A percentile compares a stretch with the other conserved stretches of the same genome.
These are phyloP conservation scores for Microplitis demolitor DNA, from an alignment of 1,140 invertebrate genomes.

Conservation along the genomic window DNA sequence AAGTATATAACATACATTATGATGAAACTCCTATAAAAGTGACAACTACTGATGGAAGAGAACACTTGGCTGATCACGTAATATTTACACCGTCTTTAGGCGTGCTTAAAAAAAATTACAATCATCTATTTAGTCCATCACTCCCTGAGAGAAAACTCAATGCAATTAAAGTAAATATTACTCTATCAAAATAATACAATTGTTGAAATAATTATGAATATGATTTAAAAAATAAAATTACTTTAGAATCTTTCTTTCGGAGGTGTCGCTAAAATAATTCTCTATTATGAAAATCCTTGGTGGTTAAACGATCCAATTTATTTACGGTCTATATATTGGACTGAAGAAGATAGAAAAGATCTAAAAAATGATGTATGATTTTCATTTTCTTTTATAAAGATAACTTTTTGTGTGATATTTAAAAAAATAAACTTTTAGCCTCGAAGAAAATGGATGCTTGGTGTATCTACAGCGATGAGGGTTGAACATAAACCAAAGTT, in stretches of 20 bases:
- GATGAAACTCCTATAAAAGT: conserved; percentile 31
- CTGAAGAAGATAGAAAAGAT: conserved; percentile 50
- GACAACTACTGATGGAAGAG: conserved; percentile 60
- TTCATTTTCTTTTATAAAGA: background rate
- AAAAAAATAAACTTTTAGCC: background rate
- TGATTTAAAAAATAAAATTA: background rate
- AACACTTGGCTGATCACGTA: conserved; percentile 68
- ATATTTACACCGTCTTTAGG: conserved; percentile 73
- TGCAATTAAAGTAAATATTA: background rate
- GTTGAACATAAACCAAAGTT: conserved; percentile 71
- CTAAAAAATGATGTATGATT: conserved; percentile 35
- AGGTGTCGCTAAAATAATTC: conserved; percentile 70
- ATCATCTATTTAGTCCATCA: conserved; percentile 66
- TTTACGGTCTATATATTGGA: conserved; percentile 63
- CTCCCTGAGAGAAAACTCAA: conserved; percentile 67
- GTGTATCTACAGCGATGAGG: conserved; percentile 70
- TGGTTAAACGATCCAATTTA: conserved; percentile 51
- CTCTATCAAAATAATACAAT: background rate
- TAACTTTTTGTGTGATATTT: background rate
- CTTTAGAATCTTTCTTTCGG: conserved; percentile 62
- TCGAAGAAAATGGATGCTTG: conserved; percentile 63
- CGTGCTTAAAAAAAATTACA: conserved; percentile 69
- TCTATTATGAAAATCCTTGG: conserved; percentile 68
- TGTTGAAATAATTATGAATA: background rate
- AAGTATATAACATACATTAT: conserved; percentile 50